Percentiles rank a stretch among this genome's conserved stretches.
These are phyloP conservation scores for Siphlonurus alternatus DNA, from an alignment of 2,888 invertebrate genomes.

Conservation along the genomic window DNA sequence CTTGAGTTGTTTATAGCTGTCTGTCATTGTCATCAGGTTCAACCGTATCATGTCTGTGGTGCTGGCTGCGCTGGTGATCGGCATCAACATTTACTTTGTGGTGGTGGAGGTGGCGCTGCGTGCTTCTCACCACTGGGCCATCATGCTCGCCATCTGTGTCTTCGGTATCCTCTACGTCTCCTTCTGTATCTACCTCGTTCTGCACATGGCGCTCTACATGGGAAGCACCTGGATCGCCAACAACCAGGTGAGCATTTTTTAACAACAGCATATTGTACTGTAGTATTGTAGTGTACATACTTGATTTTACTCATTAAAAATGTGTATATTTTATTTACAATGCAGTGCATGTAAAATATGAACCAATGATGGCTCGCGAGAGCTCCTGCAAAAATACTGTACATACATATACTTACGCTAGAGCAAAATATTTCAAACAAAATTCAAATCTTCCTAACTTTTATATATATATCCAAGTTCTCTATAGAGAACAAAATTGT, in stretches of 20 bases:
- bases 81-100: slow-evolving; percentile 66
- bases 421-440: too few relatives aligned
- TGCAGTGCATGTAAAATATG: too few relatives aligned
- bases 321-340: background rate
- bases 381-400: too few relatives aligned
- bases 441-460: too few relatives aligned
- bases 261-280: background rate
- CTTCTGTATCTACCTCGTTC: slow-evolving; percentile 55
- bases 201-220: slow-evolving; percentile 53
- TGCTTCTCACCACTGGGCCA: slow-evolving; percentile 27
- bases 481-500: too few relatives aligned
- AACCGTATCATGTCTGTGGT: slow-evolving; percentile 50
- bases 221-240: slow-evolving; percentile 26
- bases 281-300: background rate
- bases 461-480: too few relatives aligned
- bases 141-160: slow-evolving; percentile 29
- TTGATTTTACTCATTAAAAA: background rate
- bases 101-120: slow-evolving; percentile 35
- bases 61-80: slow-evolving; percentile 51
- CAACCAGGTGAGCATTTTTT: slow-evolving; percentile 16
- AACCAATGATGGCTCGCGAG: too few relatives aligned
- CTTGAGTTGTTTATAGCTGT: too few relatives aligned
- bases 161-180: slow-evolving; percentile 47
- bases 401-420: too few relatives aligned
- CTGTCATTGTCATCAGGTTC: too few relatives aligned